A percentile compares a stretch with the other conserved stretches of the same genome.
Conservation (phyloP, 2,888 invertebrate species). For the Athalia cordata region DNA sequence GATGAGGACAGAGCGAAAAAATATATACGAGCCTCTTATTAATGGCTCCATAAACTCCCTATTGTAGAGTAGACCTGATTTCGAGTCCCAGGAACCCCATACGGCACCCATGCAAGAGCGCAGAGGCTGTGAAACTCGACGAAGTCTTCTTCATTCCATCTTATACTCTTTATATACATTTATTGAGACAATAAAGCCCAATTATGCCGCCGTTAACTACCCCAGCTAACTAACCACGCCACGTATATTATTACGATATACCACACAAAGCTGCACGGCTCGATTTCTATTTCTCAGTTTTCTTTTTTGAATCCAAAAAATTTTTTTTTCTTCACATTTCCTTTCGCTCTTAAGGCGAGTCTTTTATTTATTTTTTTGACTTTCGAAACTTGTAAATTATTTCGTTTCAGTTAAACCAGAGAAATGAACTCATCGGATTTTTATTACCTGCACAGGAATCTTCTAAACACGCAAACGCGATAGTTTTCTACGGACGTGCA, state of each 20-base stretch:
- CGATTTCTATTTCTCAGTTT: constrained; percentile 22
- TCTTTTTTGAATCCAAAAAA: background rate
- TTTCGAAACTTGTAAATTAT: background rate
- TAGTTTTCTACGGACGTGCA: background rate
- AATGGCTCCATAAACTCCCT: constrained; percentile 40
- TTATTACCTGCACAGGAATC: too few relatives aligned
- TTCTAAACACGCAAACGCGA: too few relatives aligned
- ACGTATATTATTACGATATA: background rate
- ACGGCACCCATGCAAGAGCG: too few relatives aligned
- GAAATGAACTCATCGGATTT: too few relatives aligned
- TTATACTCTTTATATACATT: constrained; percentile 63
- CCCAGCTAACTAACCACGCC: constrained; percentile 65
- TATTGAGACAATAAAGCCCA: constrained; percentile 71
- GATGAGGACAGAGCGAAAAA: too few relatives aligned
- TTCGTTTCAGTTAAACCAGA: too few relatives aligned
- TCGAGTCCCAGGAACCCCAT: constrained; percentile 64
- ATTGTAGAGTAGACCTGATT: constrained; percentile 60
- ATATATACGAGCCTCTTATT: constrained; percentile 26
- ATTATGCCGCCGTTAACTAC: constrained; percentile 63
- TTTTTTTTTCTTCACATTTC: background rate
- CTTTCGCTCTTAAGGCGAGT: background rate
- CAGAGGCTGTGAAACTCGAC: too few relatives aligned
- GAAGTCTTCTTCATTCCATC: constrained; percentile 7
- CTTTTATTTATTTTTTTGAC: background rate
- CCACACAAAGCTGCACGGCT: background rate